Conservation (phyloP, 2,797 vertebrate species). For the Acropternis orthonyx region DNA sequence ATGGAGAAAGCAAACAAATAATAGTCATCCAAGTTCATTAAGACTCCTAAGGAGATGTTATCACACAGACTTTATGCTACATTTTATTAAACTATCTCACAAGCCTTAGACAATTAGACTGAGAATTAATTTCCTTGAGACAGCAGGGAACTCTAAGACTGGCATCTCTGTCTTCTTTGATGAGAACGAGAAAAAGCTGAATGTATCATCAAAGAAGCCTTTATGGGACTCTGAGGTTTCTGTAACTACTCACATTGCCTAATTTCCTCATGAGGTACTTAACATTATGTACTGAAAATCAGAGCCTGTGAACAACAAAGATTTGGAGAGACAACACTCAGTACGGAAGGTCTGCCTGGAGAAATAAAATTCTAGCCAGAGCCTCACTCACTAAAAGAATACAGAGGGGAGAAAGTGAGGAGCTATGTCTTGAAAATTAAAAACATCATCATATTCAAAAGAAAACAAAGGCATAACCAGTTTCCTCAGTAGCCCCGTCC, state of each 20-base stretch:
- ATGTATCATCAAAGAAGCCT: neutral
- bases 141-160: neutral
- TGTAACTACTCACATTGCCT: neutral
- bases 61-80: neutral
- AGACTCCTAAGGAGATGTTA: neutral
- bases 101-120: neutral
- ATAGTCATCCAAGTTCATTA: neutral
- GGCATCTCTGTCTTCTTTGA: neutral
- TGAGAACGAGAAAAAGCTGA: neutral
- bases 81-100: neutral
- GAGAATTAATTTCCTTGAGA: neutral
- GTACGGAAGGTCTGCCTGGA: neutral
- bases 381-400: neutral
- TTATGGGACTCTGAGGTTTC: neutral
- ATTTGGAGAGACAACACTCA: slow-evolving; percentile 45
- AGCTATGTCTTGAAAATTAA: neutral
- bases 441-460: slow-evolving; percentile 4
- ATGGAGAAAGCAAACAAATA: neutral
- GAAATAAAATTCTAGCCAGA: slow-evolving; percentile 21
- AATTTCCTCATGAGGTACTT: slow-evolving; percentile 32
- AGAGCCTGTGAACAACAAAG: slow-evolving; percentile 38
- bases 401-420: slow-evolving; percentile 33
- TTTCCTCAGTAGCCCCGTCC: neutral
- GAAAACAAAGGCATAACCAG: neutral
- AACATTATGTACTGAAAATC: neutral